Evolutionary conservation across 2,113 vertebrate genomes (phyloP).

Genomic region (Morphnarchus princeps): DNA sequence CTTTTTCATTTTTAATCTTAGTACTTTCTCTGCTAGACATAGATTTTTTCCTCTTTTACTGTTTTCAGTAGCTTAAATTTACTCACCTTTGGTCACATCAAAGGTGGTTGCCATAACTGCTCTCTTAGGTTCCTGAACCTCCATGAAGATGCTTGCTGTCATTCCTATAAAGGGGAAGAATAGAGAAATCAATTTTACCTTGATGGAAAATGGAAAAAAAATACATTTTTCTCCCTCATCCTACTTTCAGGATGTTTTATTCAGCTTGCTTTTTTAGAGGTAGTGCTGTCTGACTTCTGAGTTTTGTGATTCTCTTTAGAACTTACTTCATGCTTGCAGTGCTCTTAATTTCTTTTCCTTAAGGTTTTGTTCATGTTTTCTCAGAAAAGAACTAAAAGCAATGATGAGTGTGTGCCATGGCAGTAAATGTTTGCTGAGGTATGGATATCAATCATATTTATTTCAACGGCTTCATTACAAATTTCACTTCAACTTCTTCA

Average conservation of each 20-base stretch:
- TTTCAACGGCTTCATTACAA: not conserved
- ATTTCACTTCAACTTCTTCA: not conserved
- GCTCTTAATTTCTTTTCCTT: not conserved
- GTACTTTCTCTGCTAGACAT: slow-evolving; percentile 9
- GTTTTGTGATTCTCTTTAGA: not conserved
- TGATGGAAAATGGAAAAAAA: not conserved
- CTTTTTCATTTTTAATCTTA: slow-evolving; percentile 52
- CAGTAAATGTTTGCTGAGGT: not conserved
- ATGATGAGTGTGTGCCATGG: not conserved
- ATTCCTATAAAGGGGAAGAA: not conserved
- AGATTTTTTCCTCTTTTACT: slow-evolving; percentile 35
- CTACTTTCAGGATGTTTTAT: slow-evolving; percentile 3
- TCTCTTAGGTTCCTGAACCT: not conserved
- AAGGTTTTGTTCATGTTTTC: not conserved
- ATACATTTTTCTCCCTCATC: not conserved
- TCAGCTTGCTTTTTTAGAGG: not conserved
- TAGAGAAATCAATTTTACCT: slow-evolving; percentile 11
- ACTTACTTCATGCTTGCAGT: not conserved
- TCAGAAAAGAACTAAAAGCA: not conserved
- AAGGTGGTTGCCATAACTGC: not conserved
- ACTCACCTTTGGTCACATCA: not conserved
- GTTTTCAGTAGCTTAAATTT: slow-evolving; percentile 40
- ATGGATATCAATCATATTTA: not conserved
- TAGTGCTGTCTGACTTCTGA: not conserved
- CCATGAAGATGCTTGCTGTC: not conserved